Conservation (phyloP, 2,113 vertebrate genomes). For the Anseranas semipalmata region DNA sequence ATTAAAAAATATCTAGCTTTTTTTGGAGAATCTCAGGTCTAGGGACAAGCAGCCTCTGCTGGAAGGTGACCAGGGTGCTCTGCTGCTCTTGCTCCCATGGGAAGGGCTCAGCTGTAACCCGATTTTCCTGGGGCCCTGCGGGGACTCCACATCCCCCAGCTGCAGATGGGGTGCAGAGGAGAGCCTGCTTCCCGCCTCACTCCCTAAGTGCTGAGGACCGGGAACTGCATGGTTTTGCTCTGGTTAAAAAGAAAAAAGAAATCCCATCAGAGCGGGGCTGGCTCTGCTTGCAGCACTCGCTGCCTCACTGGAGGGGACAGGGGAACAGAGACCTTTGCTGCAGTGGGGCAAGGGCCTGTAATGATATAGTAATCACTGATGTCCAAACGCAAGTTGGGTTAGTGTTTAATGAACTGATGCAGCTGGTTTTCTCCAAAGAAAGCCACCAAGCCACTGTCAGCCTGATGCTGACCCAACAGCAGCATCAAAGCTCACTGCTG, state of each 20-base stretch:
- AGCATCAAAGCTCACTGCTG: not conserved
- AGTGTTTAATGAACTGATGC: not conserved
- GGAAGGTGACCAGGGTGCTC: not conserved
- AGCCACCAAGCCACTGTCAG: accelerated
- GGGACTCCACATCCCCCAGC: accelerated
- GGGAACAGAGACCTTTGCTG: not conserved
- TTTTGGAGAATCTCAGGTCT: not conserved
- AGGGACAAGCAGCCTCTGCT: not conserved
- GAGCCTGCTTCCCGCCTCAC: too few relatives aligned
- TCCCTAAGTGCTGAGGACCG: accelerated
- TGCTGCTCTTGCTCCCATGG: not conserved
- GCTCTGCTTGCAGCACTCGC: accelerated
- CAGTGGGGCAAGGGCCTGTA: not conserved
- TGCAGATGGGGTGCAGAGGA: accelerated
- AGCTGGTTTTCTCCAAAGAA: not conserved
- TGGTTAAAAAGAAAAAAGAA: not conserved
- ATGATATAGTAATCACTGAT: not conserved
- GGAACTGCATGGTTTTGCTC: not conserved
- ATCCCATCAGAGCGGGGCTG: accelerated
- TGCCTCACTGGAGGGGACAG: not conserved
- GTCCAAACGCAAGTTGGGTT: not conserved
- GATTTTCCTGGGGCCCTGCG: accelerated
- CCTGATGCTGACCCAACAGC: not conserved
- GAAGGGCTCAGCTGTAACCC: not conserved
- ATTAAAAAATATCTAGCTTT: not conserved